Percentiles rank a stretch among this genome's conserved stretches.
Evolutionary conservation across 2,113 vertebrate genomes (phyloP).

Genomic region (Nannobrachium achirus): DNA sequence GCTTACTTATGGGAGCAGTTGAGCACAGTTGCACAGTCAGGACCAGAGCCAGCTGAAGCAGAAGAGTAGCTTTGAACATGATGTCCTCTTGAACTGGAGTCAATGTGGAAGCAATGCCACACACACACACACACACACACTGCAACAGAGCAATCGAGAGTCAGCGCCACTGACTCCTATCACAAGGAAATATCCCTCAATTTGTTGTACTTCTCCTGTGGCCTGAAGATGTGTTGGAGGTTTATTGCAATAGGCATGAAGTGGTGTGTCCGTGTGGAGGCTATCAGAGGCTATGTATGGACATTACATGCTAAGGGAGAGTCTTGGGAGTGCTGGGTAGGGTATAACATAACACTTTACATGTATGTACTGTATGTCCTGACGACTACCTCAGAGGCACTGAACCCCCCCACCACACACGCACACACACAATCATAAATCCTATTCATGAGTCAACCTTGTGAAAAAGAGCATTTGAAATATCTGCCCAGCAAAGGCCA

Average conservation of each 20-base stretch:
- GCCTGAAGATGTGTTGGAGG: neutral
- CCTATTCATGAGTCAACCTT: neutral
- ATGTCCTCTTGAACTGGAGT: constrained; percentile 14
- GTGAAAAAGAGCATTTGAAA: neutral
- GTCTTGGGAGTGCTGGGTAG: neutral
- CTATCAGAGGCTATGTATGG: constrained; percentile 23
- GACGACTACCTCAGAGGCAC: neutral
- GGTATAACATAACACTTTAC: neutral
- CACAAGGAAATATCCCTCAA: neutral
- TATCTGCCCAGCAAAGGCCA: neutral
- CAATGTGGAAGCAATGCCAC: constrained; percentile 5
- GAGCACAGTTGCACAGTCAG: constrained; percentile 29
- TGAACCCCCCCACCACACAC: too few relatives aligned
- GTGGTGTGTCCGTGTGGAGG: constrained; percentile 18
- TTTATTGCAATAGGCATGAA: neutral
- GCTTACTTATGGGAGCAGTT: constrained; percentile 47
- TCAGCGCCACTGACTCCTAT: neutral
- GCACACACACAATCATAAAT: too few relatives aligned
- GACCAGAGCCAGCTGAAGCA: constrained; percentile 42
- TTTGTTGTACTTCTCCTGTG: neutral
- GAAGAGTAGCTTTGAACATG: constrained; percentile 37
- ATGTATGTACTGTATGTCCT: neutral
- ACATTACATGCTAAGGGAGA: constrained; percentile 11
- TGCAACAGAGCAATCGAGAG: neutral
- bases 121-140: too few relatives aligned